Evolutionary conservation across 2,113 vertebrate species (phyloP).

Genomic region (Hystrix cristata): DNA sequence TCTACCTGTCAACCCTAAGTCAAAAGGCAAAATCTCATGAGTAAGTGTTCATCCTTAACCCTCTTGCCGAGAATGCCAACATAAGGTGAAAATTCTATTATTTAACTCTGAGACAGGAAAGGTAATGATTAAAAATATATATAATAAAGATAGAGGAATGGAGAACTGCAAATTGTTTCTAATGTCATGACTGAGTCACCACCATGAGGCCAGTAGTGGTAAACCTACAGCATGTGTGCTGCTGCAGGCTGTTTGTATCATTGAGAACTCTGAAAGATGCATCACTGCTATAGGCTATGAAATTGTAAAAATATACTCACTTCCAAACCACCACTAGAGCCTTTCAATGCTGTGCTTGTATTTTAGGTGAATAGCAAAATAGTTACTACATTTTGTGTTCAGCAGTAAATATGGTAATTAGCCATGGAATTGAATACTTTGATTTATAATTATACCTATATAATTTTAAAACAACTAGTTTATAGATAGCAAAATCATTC

Average conservation of each 20-base stretch:
- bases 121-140: background rate
- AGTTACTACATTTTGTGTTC: background rate
- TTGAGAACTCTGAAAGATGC: background rate
- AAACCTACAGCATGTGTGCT: background rate
- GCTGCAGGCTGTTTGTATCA: background rate
- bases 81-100: background rate
- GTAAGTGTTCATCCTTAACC: background rate
- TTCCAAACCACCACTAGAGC: background rate
- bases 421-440: background rate
- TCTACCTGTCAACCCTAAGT: background rate
- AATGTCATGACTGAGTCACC: background rate
- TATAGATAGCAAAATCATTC: conserved; percentile 13
- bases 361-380: background rate
- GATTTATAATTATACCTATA: background rate
- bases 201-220: background rate
- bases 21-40: background rate
- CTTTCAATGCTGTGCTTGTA: background rate
- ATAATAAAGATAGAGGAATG: background rate
- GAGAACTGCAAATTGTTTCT: background rate
- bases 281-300: background rate
- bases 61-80: background rate
- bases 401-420: background rate
- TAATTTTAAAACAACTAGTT: conserved; percentile 49
- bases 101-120: background rate
- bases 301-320: conserved; percentile 11